phyloP scores from a whole-genome alignment of 2,797 vertebrate species.

The Cossypha caffra region DNA sequence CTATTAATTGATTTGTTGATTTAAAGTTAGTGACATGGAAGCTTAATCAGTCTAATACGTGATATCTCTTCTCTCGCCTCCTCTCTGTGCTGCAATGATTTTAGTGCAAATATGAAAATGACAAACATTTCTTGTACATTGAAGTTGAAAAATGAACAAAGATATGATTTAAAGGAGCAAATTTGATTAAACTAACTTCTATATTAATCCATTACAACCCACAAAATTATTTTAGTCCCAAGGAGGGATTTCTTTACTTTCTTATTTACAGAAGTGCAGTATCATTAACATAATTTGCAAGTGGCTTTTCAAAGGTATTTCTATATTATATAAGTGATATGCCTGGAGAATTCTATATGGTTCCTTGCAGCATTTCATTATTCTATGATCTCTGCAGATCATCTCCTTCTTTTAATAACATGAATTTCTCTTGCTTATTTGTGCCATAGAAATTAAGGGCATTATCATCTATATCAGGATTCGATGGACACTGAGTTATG shows the following conservation, averaged over 20 bases:
- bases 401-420: not conserved
- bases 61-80: not conserved
- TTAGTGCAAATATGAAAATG: not conserved
- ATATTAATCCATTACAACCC: not conserved
- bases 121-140: not conserved
- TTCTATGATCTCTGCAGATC: not conserved
- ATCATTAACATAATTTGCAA: not conserved
- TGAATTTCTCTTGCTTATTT: not conserved
- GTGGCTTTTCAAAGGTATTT: not conserved
- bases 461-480: not conserved
- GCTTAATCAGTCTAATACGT: not conserved
- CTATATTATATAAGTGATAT: not conserved
- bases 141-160: slow-evolving; percentile 11
- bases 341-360: not conserved
- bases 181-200: not conserved
- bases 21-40: slow-evolving; percentile 23
- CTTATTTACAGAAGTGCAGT: not conserved
- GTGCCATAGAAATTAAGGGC: not conserved
- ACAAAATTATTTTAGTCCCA: not conserved
- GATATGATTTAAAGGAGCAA: not conserved
- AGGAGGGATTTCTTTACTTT: not conserved
- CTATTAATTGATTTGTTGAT: not conserved
- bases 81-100: not conserved
- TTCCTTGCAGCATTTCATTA: not conserved
- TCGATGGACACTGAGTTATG: not conserved